phyloP scores from a whole-genome alignment of 2,113 vertebrate genomes.

The Tenrec ecaudatus region DNA sequence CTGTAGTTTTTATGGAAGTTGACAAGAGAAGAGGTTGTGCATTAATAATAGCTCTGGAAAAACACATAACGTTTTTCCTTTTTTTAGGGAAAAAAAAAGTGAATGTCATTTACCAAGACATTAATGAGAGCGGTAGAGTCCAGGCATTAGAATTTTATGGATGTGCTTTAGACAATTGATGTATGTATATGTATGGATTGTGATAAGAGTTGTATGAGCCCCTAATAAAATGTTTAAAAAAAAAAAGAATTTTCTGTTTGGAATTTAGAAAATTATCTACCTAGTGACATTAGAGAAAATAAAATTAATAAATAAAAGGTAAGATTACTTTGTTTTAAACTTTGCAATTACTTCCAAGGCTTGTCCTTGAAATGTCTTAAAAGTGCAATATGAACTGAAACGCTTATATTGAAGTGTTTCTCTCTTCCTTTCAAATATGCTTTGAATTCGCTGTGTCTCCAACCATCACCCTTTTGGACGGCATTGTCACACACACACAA shows the following conservation, averaged over 20 bases:
- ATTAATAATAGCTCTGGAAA: slow-evolving; percentile 83
- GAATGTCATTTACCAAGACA: slow-evolving; percentile 64
- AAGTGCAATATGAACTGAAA: slow-evolving; percentile 83
- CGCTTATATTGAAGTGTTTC: slow-evolving; percentile 73
- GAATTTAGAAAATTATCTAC: slow-evolving; percentile 85
- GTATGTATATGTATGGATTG: too few relatives aligned
- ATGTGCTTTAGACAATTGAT: too few relatives aligned
- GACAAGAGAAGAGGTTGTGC: slow-evolving; percentile 79
- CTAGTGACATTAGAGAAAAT: slow-evolving; percentile 85
- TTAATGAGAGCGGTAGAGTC: slow-evolving; percentile 85
- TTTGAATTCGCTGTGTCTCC: slow-evolving; percentile 72
- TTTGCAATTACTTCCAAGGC: slow-evolving; percentile 85
- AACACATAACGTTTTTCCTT: slow-evolving; percentile 81
- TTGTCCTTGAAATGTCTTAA: slow-evolving; percentile 85
- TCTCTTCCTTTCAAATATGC: slow-evolving; percentile 81
- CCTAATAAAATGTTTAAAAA: too few relatives aligned
- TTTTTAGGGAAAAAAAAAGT: slow-evolving; percentile 83
- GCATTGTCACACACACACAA: too few relatives aligned
- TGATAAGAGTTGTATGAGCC: too few relatives aligned
- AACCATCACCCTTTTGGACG: slow-evolving; percentile 58
- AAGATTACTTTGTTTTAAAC: slow-evolving; percentile 84
- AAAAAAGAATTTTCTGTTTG: slow-evolving; percentile 86
- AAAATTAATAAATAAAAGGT: slow-evolving; percentile 86
- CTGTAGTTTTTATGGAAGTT: slow-evolving; percentile 29
- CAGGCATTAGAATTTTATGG: slow-evolving; percentile 85